Conservation (phyloP, 2,113 vertebrate genomes). For the Pseudois nayaur region DNA sequence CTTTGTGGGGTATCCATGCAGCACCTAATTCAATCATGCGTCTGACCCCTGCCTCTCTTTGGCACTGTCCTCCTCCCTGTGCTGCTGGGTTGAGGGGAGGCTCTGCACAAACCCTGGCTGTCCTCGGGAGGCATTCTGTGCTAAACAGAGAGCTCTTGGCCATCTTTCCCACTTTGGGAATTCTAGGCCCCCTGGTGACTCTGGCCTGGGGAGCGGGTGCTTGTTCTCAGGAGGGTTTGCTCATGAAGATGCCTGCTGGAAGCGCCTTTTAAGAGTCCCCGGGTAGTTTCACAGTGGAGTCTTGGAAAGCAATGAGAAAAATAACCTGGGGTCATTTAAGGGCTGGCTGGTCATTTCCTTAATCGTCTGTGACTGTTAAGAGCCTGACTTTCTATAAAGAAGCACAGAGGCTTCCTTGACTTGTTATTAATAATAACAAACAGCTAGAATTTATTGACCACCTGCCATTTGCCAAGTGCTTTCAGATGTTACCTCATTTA, state of each 20-base stretch:
- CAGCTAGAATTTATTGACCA: conserved; percentile 33
- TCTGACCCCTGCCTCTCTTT: conserved; percentile 73
- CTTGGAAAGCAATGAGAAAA: conserved; percentile 10
- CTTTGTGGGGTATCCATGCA: conserved; percentile 90
- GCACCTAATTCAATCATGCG: conserved; percentile 85
- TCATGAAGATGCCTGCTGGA: background rate
- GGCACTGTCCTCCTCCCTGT: conserved; percentile 5
- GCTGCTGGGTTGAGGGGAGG: background rate
- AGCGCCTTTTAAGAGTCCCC: background rate
- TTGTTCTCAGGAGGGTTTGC: background rate
- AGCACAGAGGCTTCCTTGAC: conserved; percentile 19
- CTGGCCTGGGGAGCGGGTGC: background rate
- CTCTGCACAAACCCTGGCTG: background rate
- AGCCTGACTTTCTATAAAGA: conserved; percentile 17
- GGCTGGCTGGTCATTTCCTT: conserved; percentile 50
- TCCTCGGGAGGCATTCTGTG: background rate
- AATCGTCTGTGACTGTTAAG: conserved; percentile 24
- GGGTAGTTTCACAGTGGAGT: background rate
- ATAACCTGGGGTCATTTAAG: conserved; percentile 22
- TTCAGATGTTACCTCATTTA: background rate
- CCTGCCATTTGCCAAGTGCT: conserved; percentile 9
- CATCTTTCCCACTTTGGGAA: background rate
- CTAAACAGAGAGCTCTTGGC: background rate
- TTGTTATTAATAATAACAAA: conserved; percentile 33
- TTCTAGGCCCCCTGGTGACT: background rate